Conservation (phyloP, 2,888 invertebrate genomes). For the Orthosia incerta region DNA sequence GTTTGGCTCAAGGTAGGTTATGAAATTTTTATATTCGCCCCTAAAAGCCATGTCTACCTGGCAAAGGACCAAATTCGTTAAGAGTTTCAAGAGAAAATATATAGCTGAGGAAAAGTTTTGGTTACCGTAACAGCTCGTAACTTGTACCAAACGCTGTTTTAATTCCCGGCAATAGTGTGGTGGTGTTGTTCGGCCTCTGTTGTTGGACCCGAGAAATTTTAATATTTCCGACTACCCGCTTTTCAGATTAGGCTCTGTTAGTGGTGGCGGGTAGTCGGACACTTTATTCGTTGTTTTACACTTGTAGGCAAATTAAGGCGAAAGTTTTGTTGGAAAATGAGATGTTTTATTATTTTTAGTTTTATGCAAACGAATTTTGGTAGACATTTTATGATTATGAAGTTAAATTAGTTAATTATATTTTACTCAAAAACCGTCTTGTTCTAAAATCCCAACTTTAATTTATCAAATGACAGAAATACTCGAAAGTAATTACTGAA, state of each 20-base stretch:
- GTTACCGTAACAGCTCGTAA: conserved; percentile 20
- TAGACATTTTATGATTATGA: neutral
- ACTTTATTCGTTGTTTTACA: conserved; percentile 39
- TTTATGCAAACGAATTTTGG: neutral
- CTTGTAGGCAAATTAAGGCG: conserved; percentile 21
- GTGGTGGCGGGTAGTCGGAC: conserved; percentile 45
- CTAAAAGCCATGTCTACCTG: conserved; percentile 41
- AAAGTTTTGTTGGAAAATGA: conserved; percentile 1
- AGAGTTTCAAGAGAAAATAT: conserved; percentile 31
- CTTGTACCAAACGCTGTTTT: conserved; percentile 58
- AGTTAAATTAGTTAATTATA: no score
- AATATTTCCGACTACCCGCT: conserved; percentile 65
- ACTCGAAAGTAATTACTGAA: conserved; percentile 3
- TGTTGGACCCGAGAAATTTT: conserved; percentile 62
- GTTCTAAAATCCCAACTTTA: neutral
- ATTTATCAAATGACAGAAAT: conserved; percentile 3
- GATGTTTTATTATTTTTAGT: conserved; percentile 2
- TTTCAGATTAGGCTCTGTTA: conserved; percentile 58
- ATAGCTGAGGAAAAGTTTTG: conserved; percentile 3
- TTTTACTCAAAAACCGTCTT: neutral
- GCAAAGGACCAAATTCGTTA: conserved; percentile 49
- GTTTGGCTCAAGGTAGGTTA: conserved; percentile 14
- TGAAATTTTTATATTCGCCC: conserved; percentile 41
- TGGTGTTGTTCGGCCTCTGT: conserved; percentile 43
- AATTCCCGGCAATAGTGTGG: conserved; percentile 58